Conservation (phyloP, 2,888 invertebrate species). For the Polydesmus complanatus region DNA sequence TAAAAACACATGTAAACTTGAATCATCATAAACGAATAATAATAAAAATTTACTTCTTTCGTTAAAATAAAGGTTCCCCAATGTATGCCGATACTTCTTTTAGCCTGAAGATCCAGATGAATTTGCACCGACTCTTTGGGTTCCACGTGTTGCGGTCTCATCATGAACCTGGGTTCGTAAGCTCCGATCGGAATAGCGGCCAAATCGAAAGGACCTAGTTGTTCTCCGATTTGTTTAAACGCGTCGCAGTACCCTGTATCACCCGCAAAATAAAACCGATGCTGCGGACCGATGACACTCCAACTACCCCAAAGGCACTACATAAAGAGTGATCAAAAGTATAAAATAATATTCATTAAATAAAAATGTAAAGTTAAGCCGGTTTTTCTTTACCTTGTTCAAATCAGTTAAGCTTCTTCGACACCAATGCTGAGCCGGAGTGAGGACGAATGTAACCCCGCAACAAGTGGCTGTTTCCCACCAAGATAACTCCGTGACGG, state of each 20-base stretch:
- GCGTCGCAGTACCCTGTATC: slow-evolving; percentile 39
- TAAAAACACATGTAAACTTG: too few relatives aligned
- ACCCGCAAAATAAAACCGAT: slow-evolving; percentile 38
- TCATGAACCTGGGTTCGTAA: slow-evolving; percentile 38
- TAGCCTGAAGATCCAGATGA: slow-evolving; percentile 34
- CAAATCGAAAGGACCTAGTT: slow-evolving; percentile 37
- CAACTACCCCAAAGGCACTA: slow-evolving; percentile 40
- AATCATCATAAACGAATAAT: too few relatives aligned
- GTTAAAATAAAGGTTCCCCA: slow-evolving; percentile 39
- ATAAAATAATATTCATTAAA: too few relatives aligned
- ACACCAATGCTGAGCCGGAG: slow-evolving; percentile 41
- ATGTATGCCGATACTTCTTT: slow-evolving; percentile 37
- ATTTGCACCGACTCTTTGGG: slow-evolving; percentile 37
- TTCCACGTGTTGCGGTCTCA: slow-evolving; percentile 36
- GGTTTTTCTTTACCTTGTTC: slow-evolving; percentile 34
- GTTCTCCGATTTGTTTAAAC: slow-evolving; percentile 36
- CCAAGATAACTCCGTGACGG: slow-evolving; percentile 36
- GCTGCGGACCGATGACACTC: slow-evolving; percentile 33
- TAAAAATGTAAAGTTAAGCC: too few relatives aligned
- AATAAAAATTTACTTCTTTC: slow-evolving; percentile 29
- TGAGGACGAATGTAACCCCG: slow-evolving; percentile 29
- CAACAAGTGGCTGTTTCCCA: slow-evolving; percentile 26
- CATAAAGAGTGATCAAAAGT: slow-evolving; percentile 1
- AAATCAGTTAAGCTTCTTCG: slow-evolving; percentile 32
- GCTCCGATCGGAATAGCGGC: slow-evolving; percentile 42